A percentile compares a stretch with the other conserved stretches of the same genome.
phyloP scores from a whole-genome alignment of 2,797 vertebrate genomes.

The Anguilla marmorata region DNA sequence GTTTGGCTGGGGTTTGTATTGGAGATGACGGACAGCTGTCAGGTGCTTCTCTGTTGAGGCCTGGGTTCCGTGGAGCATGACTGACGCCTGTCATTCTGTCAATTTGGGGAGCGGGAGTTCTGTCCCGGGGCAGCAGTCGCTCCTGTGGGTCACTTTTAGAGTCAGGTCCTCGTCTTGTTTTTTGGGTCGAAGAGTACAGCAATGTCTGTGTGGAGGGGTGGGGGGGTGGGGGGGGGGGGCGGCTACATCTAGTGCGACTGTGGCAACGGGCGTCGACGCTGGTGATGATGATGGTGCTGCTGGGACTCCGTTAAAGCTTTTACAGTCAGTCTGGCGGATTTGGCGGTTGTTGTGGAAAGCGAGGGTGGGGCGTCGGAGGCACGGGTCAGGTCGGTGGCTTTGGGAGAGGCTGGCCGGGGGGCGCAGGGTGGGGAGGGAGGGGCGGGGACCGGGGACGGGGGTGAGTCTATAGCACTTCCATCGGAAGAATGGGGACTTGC shows the following conservation, averaged over 20 bases:
- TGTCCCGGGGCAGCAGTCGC: background rate
- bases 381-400: slow-evolving; percentile 51
- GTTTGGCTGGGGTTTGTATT: background rate
- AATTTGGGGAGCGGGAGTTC: background rate
- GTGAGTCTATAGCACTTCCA: slow-evolving; percentile 97
- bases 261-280: slow-evolving; percentile 36
- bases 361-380: slow-evolving; percentile 52
- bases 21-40: background rate
- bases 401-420: slow-evolving; percentile 48
- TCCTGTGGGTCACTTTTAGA: background rate
- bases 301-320: slow-evolving; percentile 62
- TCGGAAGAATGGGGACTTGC: slow-evolving; percentile 96
- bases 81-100: background rate
- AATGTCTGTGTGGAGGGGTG: background rate
- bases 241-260: slow-evolving; percentile 57
- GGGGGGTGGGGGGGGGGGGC: slow-evolving; percentile 10
- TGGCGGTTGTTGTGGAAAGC: slow-evolving; percentile 57
- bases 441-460: slow-evolving; percentile 73
- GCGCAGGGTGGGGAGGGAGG: slow-evolving; percentile 48
- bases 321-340: slow-evolving; percentile 66
- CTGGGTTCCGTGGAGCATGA: background rate
- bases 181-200: background rate
- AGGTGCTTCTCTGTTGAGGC: background rate
- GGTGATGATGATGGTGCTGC: slow-evolving; percentile 43
- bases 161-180: background rate